phyloP scores from a whole-genome alignment of 2,113 vertebrate genomes.

The Channa argus region DNA sequence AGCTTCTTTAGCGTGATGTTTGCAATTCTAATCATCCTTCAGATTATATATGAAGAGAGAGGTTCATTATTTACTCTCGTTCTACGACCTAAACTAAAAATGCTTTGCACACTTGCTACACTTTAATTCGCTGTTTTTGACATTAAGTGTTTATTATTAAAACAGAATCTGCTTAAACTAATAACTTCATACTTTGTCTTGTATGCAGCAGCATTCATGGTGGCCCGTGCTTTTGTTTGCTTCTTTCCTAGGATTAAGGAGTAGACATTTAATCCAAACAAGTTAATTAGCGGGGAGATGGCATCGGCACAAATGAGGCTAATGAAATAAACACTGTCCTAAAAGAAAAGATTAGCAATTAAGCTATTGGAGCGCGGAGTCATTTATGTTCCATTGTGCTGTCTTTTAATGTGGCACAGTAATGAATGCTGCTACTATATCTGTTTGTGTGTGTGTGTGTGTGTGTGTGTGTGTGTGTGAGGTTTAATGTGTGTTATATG shows the following conservation, averaged over 20 bases:
- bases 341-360: slow-evolving; percentile 78
- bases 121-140: not conserved
- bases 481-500: no score
- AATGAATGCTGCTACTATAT: slow-evolving; percentile 51
- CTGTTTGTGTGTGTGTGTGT: slow-evolving; percentile 7
- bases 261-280: slow-evolving; percentile 70
- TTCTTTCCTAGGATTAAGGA: slow-evolving; percentile 29
- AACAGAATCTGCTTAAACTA: not conserved
- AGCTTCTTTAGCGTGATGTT: not conserved
- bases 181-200: not conserved
- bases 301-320: slow-evolving; percentile 59
- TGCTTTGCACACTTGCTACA: not conserved
- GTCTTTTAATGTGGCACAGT: slow-evolving; percentile 65
- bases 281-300: slow-evolving; percentile 76
- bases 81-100: no score
- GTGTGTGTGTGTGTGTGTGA: slow-evolving; percentile 23
- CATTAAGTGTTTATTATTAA: slow-evolving; percentile 1
- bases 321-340: slow-evolving; percentile 78
- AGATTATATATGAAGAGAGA: no score
- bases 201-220: not conserved
- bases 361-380: slow-evolving; percentile 64
- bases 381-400: slow-evolving; percentile 68
- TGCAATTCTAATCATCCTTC: not conserved
- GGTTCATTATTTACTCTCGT: not conserved
- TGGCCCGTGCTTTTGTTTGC: slow-evolving; percentile 40